Evolutionary conservation across 2,888 invertebrate genomes (phyloP).

Genomic region (Camponotus fellah): DNA sequence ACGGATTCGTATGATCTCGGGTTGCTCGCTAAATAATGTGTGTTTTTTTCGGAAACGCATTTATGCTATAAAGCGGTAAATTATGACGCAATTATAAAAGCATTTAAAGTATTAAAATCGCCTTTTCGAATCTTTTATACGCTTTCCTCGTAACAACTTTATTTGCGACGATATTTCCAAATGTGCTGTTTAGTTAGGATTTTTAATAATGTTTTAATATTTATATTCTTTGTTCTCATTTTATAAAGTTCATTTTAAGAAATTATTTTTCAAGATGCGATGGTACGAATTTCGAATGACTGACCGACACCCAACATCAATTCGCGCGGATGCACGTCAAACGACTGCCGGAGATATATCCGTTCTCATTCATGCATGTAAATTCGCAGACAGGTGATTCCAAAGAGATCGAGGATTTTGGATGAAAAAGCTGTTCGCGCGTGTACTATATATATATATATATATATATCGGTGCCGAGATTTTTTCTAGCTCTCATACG

Average conservation of each 20-base stretch:
- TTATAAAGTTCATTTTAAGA: not conserved
- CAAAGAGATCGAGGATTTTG: conserved; percentile 23
- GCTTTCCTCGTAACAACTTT: conserved; percentile 16
- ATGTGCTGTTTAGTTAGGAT: conserved; percentile 8
- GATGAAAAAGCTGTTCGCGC: conserved; percentile 11
- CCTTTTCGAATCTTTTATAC: conserved; percentile 20
- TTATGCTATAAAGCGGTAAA: conserved; percentile 9
- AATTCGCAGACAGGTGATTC: conserved; percentile 39
- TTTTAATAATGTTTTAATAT: conserved; percentile 1
- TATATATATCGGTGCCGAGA: not conserved
- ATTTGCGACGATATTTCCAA: conserved; percentile 13
- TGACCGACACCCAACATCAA: not conserved
- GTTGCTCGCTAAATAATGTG: not conserved
- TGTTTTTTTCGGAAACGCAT: conserved; percentile 3
- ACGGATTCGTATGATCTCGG: not conserved
- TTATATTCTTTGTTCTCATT: not conserved
- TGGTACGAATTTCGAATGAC: not conserved
- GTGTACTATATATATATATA: not conserved
- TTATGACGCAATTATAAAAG: conserved; percentile 33
- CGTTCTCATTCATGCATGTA: conserved; percentile 52
- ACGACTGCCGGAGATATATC: not conserved
- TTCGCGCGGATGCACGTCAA: not conserved
- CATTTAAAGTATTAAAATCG: conserved; percentile 23
- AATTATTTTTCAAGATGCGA: not conserved
- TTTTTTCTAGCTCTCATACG: not conserved